phyloP scores from a whole-genome alignment of 1,140 invertebrate species.

The Sitobion miscanthi region DNA sequence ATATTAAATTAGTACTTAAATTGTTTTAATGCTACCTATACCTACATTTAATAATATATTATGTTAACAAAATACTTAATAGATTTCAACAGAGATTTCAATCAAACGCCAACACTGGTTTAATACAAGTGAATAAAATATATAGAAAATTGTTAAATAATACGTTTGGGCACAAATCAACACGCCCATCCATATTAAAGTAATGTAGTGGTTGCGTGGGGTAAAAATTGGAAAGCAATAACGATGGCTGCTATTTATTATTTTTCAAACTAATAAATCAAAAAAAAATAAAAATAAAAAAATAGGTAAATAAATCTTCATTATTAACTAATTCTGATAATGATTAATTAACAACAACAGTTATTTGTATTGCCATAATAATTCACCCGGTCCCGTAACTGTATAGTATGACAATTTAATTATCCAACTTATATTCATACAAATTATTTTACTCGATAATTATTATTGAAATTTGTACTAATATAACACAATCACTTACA shows the following conservation, averaged over 20 bases:
- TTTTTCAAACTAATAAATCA: slow-evolving; percentile 4
- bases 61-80: slow-evolving; percentile 22
- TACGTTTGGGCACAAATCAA: slow-evolving; percentile 23
- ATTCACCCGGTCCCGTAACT: not conserved
- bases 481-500: not conserved
- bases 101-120: slow-evolving; percentile 31
- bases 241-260: slow-evolving; percentile 42
- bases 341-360: not conserved
- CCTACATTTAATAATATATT: not conserved
- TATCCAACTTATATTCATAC: not conserved
- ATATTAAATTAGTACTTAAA: not conserved
- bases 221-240: slow-evolving; percentile 51
- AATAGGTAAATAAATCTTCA: not conserved
- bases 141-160: slow-evolving; percentile 18
- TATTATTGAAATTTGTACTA: not conserved
- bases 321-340: not conserved
- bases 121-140: slow-evolving; percentile 23
- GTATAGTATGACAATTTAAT: not conserved
- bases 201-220: slow-evolving; percentile 33
- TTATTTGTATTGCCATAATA: not conserved
- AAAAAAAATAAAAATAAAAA: not conserved
- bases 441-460: not conserved
- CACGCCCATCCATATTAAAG: slow-evolving; percentile 37
- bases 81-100: slow-evolving; percentile 21
- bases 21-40: not conserved